Evolutionary conservation across 2,888 invertebrate genomes (phyloP).

Genomic region (Ethmia dodecea): DNA sequence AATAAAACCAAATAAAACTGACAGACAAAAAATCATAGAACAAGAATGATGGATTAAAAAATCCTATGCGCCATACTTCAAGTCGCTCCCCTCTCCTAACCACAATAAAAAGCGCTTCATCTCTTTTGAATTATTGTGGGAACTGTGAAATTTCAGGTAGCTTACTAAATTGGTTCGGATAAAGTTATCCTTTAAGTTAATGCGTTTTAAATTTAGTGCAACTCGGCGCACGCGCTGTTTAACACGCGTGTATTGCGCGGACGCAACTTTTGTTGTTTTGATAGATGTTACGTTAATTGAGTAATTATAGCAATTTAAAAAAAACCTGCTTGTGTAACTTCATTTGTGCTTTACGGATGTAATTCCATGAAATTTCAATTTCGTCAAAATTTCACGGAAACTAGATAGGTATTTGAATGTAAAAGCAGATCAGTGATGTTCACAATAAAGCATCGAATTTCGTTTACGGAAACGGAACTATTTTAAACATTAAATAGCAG

Average conservation of each 20-base stretch:
- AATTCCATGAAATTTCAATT: neutral
- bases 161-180: slow-evolving; percentile 20
- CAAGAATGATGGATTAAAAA: slow-evolving; percentile 13
- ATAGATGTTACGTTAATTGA: neutral
- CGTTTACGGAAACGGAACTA: too few species aligned
- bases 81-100: slow-evolving; percentile 14
- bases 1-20: neutral
- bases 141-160: slow-evolving; percentile 12
- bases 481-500: too few species aligned
- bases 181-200: slow-evolving; percentile 27
- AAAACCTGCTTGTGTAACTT: too few species aligned
- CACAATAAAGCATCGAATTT: too few species aligned
- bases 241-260: slow-evolving; percentile 31
- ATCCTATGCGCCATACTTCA: slow-evolving; percentile 11
- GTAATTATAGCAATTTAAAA: too few species aligned
- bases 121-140: neutral
- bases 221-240: slow-evolving; percentile 39
- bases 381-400: neutral
- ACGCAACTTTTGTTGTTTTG: neutral
- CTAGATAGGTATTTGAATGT: neutral
- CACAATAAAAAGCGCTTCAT: slow-evolving; percentile 9
- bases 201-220: slow-evolving; percentile 54
- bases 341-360: neutral
- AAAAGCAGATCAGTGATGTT: too few species aligned
- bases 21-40: slow-evolving; percentile 2